Evolutionary conservation across 2,113 vertebrate genomes (phyloP).

Genomic region (Echinops telfairi): DNA sequence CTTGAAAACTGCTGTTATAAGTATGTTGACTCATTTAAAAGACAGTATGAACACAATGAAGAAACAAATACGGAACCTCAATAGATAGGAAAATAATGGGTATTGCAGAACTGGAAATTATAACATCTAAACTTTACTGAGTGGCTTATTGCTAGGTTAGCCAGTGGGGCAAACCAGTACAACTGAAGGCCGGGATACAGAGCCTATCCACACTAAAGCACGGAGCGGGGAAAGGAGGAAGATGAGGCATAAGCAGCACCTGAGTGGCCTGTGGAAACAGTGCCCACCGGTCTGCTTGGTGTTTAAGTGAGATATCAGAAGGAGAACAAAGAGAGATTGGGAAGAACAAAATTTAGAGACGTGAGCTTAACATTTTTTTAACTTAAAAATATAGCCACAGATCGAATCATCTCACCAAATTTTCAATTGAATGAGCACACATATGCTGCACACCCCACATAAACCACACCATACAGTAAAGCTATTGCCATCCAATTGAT

Average conservation of each 20-base stretch:
- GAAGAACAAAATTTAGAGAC: neutral
- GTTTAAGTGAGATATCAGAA: neutral
- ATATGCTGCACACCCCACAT: neutral
- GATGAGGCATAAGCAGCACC: neutral
- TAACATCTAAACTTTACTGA: neutral
- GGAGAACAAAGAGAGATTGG: neutral
- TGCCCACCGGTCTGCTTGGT: neutral
- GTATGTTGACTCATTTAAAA: no score
- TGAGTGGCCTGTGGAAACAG: neutral
- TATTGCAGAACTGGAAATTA: neutral
- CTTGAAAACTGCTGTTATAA: no score
- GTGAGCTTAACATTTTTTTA: neutral
- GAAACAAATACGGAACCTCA: neutral
- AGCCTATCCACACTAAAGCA: neutral
- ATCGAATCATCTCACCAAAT: neutral
- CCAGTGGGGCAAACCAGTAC: neutral
- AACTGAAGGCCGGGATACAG: neutral
- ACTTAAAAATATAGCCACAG: neutral
- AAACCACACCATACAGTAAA: neutral
- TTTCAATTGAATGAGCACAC: neutral
- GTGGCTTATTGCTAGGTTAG: neutral
- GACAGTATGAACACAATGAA: no score
- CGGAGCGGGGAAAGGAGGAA: accelerated
- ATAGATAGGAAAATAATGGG: neutral
- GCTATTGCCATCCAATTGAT: no score